Base-by-base conservation (phyloP, 2,888 invertebrate genomes). In the Chorisops tibialis region DNA sequence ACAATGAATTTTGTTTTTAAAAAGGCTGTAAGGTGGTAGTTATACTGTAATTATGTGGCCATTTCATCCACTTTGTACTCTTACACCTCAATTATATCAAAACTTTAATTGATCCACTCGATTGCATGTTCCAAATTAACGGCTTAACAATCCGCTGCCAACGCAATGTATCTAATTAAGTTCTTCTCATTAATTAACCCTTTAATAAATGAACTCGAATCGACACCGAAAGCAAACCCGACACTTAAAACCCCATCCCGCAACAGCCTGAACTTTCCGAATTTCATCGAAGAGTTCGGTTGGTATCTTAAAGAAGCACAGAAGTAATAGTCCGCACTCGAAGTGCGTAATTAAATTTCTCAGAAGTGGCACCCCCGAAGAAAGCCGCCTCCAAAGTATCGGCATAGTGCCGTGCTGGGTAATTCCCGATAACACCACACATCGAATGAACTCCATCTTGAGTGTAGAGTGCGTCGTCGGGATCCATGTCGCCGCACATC, bases 391-490 rank as follows among this genome's bases (percentile, higher is more conserved):
- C 24, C 45, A 19, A 30, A 45, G 30, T 30, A 30, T 30, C 7
- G 43, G 21, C 7, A 56, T 43, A 22, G 24, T 16, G 21, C 14
- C 22, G 21, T 30, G 3, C 9, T 7, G 7, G 30, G 39, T 39
- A 54, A 56, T 56, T 45, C 39, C 21, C 56, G 45, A 56, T 56
- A 56, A 56, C 56, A 43, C 56, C 45, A 45, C 56, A 45, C 56
- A 56, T 56, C 18, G 56, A 56, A 56, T 56, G 43, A 45, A 56
- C 43, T 41, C 11, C 2, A 21, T 9, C 14, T 43, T 30, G 9
- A 30, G 30, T 30, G 30, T 30, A 7, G 30, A 30, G 30, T 56
- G 41, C 41, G 9, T 45, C n/a, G 43, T 11, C 22, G 39, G 30
- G 43, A 56, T 56, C 56, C 43, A 19, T 43, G 18, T 30, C 18